phyloP scores from a whole-genome alignment of 2,888 invertebrate species.

The Charanyca ferruginea region DNA sequence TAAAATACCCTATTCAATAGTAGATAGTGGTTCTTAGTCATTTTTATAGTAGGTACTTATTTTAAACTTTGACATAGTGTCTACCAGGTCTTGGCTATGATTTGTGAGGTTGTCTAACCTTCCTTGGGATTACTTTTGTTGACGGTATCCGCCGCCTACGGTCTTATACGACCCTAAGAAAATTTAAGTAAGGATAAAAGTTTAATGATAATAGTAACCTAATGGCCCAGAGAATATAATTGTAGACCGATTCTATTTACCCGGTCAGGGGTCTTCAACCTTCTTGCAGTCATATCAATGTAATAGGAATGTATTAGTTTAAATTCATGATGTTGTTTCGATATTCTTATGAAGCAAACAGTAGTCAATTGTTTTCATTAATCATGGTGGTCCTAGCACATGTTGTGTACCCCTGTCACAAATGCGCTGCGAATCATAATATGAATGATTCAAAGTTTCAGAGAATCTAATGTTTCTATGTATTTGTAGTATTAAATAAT shows the following conservation, averaged over 20 bases:
- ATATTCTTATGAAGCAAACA: constrained; percentile 15
- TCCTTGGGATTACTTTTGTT: too few species aligned
- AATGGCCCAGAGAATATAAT: background rate
- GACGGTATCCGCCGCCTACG: too few species aligned
- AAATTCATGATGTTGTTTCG: constrained; percentile 27
- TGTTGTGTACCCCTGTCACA: constrained; percentile 17
- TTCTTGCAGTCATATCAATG: background rate
- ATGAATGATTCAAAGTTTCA: constrained; percentile 41
- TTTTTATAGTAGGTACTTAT: too few species aligned
- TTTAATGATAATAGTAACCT: background rate
- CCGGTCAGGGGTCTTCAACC: background rate
- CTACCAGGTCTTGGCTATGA: too few species aligned
- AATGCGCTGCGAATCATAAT: background rate
- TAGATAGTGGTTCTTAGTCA: too few species aligned
- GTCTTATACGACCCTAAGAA: too few species aligned
- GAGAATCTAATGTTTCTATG: constrained; percentile 2
- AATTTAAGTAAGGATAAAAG: too few species aligned
- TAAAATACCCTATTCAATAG: too few species aligned
- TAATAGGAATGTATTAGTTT: constrained; percentile 3
- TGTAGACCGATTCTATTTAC: background rate
- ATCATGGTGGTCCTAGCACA: constrained; percentile 20
- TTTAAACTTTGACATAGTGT: too few species aligned
- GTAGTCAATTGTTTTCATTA: constrained; percentile 12
- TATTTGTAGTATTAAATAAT: background rate
- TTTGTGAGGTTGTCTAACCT: too few species aligned